Conservation (phyloP, 1,140 invertebrate species). For the Nephila pilipes region DNA sequence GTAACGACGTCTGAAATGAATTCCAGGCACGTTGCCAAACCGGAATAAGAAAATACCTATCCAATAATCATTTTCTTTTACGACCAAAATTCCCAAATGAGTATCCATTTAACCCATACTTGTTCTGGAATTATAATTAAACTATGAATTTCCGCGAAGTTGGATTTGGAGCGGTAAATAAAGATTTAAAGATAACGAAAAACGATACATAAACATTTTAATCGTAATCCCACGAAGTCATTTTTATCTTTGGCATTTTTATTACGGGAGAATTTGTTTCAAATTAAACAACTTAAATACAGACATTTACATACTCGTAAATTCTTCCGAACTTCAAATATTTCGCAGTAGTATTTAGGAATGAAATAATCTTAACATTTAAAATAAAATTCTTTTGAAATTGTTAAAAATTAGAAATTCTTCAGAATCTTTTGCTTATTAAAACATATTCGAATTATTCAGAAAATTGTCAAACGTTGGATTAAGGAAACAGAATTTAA, state of each 20-base stretch:
- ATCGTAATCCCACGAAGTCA: neutral
- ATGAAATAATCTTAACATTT: neutral
- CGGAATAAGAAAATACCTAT: neutral
- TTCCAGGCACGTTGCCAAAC: conserved; percentile 29
- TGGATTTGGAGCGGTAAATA: neutral
- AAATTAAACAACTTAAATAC: neutral
- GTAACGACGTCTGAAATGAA: conserved; percentile 13
- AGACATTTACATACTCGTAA: neutral
- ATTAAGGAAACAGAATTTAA: too few species aligned
- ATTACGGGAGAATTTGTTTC: neutral
- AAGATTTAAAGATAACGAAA: neutral
- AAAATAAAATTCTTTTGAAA: neutral
- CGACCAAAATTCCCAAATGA: conserved; percentile 4
- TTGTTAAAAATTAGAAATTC: neutral
- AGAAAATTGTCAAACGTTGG: too few species aligned
- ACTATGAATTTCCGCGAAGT: neutral
- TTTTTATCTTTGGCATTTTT: neutral
- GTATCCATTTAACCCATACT: neutral
- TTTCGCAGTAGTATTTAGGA: neutral
- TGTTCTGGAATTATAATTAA: conserved; percentile 23
- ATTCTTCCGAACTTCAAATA: neutral
- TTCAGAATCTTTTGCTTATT: neutral
- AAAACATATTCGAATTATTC: too few species aligned
- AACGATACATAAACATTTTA: conserved; percentile 10
- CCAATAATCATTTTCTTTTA: conserved; percentile 18